Evolutionary conservation across 1,140 invertebrate species (phyloP).

Genomic region (Drosophila punjabiensis): DNA sequence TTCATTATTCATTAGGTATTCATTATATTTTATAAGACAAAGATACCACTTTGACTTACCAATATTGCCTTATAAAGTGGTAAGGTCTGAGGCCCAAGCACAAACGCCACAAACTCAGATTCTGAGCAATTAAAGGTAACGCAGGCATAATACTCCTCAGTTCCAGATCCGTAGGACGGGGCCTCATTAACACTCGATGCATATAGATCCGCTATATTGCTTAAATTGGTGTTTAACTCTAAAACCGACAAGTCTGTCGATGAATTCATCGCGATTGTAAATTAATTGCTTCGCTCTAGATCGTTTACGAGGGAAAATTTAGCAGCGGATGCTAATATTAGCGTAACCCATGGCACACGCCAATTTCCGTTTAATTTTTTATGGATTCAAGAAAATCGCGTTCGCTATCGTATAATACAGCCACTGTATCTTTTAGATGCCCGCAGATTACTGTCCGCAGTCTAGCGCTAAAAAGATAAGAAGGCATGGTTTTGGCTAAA

Average conservation of each 20-base stretch:
- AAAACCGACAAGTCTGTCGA: slow-evolving; percentile 11
- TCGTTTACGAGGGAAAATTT: neutral
- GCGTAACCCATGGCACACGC: slow-evolving; percentile 29
- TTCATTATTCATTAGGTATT: no score
- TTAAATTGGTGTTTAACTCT: slow-evolving; percentile 8
- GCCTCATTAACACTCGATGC: slow-evolving; percentile 16
- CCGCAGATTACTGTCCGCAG: slow-evolving; percentile 74
- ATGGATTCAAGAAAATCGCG: slow-evolving; percentile 29
- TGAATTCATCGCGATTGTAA: slow-evolving; percentile 12
- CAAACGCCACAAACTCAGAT: slow-evolving; percentile 86
- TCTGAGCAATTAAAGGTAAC: slow-evolving; percentile 86
- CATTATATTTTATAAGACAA: neutral
- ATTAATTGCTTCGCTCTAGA: neutral
- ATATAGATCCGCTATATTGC: slow-evolving; percentile 25
- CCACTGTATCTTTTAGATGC: slow-evolving; percentile 78
- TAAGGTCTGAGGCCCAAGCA: slow-evolving; percentile 86
- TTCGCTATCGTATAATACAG: slow-evolving; percentile 53
- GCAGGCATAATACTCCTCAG: slow-evolving; percentile 52
- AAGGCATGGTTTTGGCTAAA: slow-evolving; percentile 65
- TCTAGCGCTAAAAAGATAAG: slow-evolving; percentile 74
- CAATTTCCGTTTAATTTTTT: slow-evolving; percentile 34
- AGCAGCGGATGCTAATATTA: slow-evolving; percentile 13
- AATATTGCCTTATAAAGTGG: slow-evolving; percentile 86
- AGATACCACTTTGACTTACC: slow-evolving; percentile 46
- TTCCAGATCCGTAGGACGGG: slow-evolving; percentile 12